A percentile compares a stretch with the other conserved stretches of the same genome.
Evolutionary conservation across 2,113 vertebrate genomes (phyloP).

Genomic region (Rhinolophus ferrumequinum): DNA sequence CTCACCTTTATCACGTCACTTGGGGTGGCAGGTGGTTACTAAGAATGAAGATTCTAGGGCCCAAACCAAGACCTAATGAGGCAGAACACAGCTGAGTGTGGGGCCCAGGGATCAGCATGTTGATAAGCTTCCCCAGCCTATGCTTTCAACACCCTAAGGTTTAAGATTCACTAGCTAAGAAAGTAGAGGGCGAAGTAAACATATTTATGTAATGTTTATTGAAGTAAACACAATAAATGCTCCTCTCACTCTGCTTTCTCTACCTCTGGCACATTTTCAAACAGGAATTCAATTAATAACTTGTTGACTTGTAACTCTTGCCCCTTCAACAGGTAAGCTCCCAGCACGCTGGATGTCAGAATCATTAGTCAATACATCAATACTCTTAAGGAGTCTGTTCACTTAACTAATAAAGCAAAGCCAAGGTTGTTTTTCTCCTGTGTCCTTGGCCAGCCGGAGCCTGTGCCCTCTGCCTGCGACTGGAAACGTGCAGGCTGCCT

Average conservation of each 20-base stretch:
- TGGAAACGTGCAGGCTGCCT: slow-evolving; percentile 65
- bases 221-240: background rate
- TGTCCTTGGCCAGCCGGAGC: slow-evolving; percentile 66
- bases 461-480: slow-evolving; percentile 42
- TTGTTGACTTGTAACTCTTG: slow-evolving; percentile 77
- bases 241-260: background rate
- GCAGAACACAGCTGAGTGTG: accelerated
- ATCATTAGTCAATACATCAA: slow-evolving; percentile 67
- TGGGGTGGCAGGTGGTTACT: background rate
- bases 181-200: background rate
- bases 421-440: slow-evolving; percentile 55
- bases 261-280: slow-evolving; percentile 70
- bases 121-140: background rate
- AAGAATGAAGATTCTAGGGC: background rate
- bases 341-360: slow-evolving; percentile 54
- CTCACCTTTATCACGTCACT: accelerated
- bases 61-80: background rate
- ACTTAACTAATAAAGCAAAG: slow-evolving; percentile 62
- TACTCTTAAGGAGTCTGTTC: slow-evolving; percentile 55
- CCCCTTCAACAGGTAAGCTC: slow-evolving; percentile 73
- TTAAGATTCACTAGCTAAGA: background rate
- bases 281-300: slow-evolving; percentile 74
- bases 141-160: background rate
- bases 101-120: background rate
- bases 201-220: background rate